These are phyloP conservation scores for Theonella swinhoei DNA, from an alignment of 37 sponge, comb jelly and placozoan genomes.

Conservation along the genomic window DNA sequence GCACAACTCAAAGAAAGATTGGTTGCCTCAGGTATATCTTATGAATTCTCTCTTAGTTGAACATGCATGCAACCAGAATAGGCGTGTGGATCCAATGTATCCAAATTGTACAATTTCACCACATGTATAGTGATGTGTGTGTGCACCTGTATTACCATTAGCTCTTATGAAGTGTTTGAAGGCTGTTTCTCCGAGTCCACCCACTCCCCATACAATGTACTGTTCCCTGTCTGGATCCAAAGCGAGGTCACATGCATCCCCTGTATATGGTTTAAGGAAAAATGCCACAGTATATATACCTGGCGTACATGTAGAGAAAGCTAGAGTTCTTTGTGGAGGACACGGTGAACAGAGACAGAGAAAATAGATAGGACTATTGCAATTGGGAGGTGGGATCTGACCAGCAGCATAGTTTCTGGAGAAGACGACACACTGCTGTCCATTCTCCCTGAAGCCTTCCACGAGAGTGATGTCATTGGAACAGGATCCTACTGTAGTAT, in stretches of 20 bases:
- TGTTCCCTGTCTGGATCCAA: slow-evolving; percentile 29
- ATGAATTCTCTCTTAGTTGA: too few species aligned
- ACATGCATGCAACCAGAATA: too few species aligned
- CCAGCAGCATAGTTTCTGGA: slow-evolving; percentile 9
- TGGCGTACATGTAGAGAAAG: too few species aligned
- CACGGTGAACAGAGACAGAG: background rate
- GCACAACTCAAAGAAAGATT: too few species aligned
- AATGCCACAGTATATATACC: background rate
- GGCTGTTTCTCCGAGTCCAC: slow-evolving; percentile 54
- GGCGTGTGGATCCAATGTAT: too few species aligned
- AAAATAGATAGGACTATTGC: too few species aligned
- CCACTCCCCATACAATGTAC: slow-evolving; percentile 72
- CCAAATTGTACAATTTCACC: too few species aligned
- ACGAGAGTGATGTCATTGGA: slow-evolving; percentile 5
- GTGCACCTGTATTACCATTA: too few species aligned
- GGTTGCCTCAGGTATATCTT: too few species aligned
- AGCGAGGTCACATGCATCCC: slow-evolving; percentile 15
- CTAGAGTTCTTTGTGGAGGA: background rate
- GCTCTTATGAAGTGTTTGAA: slow-evolving; percentile 50
- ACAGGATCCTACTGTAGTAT: slow-evolving; percentile 3
- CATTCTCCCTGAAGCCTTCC: background rate
- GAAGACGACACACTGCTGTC: slow-evolving; percentile 23
- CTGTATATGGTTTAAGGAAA: background rate
- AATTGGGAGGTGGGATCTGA: too few species aligned
- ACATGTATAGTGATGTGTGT: too few species aligned